A percentile compares a stretch with the other conserved stretches of the same genome.
Evolutionary conservation across 1,140 invertebrate species (phyloP).

Genomic region (Danaus melanippus): DNA sequence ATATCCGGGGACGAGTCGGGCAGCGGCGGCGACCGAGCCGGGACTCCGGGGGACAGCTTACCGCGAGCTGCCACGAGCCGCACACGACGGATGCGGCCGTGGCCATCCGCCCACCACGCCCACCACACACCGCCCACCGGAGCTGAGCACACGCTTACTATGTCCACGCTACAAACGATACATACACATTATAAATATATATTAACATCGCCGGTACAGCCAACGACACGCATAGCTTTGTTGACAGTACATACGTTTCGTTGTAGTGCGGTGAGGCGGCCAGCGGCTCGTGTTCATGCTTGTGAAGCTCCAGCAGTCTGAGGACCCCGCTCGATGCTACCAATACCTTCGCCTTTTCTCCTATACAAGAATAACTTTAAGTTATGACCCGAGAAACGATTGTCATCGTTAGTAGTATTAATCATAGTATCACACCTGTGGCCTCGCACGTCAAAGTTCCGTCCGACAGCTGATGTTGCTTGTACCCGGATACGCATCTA

Average conservation of each 20-base stretch:
- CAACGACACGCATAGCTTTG: not conserved
- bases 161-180: slow-evolving; percentile 24
- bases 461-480: slow-evolving; percentile 56
- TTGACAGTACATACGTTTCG: not conserved
- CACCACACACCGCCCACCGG: slow-evolving; percentile 34
- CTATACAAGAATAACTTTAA: slow-evolving; percentile 9
- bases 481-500: slow-evolving; percentile 78
- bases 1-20: slow-evolving; percentile 8
- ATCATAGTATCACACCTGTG: slow-evolving; percentile 37
- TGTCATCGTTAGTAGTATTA: not conserved
- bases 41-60: slow-evolving; percentile 13
- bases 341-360: slow-evolving; percentile 31
- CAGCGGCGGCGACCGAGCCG: slow-evolving; percentile 5
- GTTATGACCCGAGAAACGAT: no score
- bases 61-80: slow-evolving; percentile 14
- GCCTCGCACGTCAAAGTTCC: slow-evolving; percentile 73
- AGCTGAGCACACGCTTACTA: slow-evolving; percentile 28
- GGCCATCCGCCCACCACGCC: slow-evolving; percentile 42
- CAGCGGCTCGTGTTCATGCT: slow-evolving; percentile 29
- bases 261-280: slow-evolving; percentile 13
- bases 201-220: not conserved
- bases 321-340: slow-evolving; percentile 32
- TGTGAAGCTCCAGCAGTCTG: slow-evolving; percentile 38
- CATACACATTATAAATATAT: not conserved
- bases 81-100: slow-evolving; percentile 25